Percentiles rank a stretch among this genome's conserved stretches.
Evolutionary conservation across 2,888 invertebrate species (phyloP).

Genomic region (Folsomia candida): DNA sequence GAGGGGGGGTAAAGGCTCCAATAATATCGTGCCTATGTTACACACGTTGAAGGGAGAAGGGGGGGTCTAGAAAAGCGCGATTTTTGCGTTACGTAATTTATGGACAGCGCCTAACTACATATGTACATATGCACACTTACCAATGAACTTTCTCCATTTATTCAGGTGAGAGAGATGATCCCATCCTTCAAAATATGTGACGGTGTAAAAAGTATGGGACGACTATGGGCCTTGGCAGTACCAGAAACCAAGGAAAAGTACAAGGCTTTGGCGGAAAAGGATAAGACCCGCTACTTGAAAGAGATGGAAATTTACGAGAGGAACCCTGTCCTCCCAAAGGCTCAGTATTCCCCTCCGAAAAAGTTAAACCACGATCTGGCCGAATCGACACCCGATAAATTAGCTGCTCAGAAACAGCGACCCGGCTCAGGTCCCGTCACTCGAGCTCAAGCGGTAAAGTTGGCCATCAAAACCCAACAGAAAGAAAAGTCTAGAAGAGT

Average conservation of each 20-base stretch:
- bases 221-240: constrained; percentile 87
- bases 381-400: background rate
- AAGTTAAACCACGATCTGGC: too few relatives aligned
- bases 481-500: constrained; percentile 9
- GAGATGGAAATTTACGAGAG: too few relatives aligned
- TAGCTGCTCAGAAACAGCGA: constrained; percentile 20
- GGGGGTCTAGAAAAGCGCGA: too few relatives aligned
- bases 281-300: constrained; percentile 86
- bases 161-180: constrained; percentile 85
- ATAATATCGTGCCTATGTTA: too few relatives aligned
- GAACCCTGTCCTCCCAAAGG: too few relatives aligned
- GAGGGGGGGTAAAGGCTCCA: too few relatives aligned
- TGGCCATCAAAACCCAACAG: background rate
- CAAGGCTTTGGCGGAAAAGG: constrained; percentile 88
- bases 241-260: constrained; percentile 82
- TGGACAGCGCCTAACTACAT: too few relatives aligned
- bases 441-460: constrained; percentile 31
- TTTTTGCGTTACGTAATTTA: too few relatives aligned
- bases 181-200: constrained; percentile 95
- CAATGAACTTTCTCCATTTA: too few relatives aligned
- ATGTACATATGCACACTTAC: too few relatives aligned
- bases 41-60: too few relatives aligned
- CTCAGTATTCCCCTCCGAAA: too few relatives aligned
- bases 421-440: constrained; percentile 31
- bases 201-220: constrained; percentile 92